Conservation (phyloP, 2,797 vertebrate genomes). For the Paramormyrops hopkinsi region DNA sequence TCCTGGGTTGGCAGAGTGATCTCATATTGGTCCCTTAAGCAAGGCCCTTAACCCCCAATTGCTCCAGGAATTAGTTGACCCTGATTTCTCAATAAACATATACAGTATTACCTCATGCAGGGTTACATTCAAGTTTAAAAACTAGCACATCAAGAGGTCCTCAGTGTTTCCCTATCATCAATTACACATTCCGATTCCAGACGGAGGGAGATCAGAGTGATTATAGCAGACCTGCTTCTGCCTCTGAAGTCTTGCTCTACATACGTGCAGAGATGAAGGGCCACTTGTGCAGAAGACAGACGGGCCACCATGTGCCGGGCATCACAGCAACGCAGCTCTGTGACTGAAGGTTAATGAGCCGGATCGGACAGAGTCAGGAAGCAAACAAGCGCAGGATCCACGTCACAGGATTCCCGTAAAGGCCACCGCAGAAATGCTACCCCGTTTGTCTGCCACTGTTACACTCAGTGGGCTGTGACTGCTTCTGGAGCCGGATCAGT, state of each 20-base stretch:
- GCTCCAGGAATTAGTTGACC: not conserved
- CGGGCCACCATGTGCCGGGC: not conserved
- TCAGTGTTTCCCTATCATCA: not conserved
- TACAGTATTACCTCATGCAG: not conserved
- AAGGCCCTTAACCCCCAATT: not conserved
- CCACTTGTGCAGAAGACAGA: not conserved
- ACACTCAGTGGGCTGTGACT: slow-evolving; percentile 32
- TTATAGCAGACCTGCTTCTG: not conserved
- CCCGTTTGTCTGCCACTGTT: slow-evolving; percentile 38
- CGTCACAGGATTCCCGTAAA: slow-evolving; percentile 45
- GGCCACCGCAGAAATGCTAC: slow-evolving; percentile 18
- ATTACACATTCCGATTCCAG: not conserved
- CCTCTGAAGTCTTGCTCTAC: not conserved
- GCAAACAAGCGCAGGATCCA: slow-evolving; percentile 41
- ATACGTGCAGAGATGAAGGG: not conserved
- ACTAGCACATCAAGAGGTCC: not conserved
- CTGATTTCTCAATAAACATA: not conserved
- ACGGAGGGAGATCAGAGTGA: not conserved
- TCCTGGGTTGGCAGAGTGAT: not conserved
- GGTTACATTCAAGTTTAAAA: not conserved
- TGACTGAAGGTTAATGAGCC: slow-evolving; percentile 40
- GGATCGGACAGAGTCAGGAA: slow-evolving; percentile 38
- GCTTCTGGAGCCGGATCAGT: slow-evolving; percentile 36
- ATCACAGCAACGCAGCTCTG: not conserved
- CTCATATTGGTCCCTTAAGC: not conserved